phyloP scores from a whole-genome alignment of 2,888 invertebrate species.

The Adineta ricciae region DNA sequence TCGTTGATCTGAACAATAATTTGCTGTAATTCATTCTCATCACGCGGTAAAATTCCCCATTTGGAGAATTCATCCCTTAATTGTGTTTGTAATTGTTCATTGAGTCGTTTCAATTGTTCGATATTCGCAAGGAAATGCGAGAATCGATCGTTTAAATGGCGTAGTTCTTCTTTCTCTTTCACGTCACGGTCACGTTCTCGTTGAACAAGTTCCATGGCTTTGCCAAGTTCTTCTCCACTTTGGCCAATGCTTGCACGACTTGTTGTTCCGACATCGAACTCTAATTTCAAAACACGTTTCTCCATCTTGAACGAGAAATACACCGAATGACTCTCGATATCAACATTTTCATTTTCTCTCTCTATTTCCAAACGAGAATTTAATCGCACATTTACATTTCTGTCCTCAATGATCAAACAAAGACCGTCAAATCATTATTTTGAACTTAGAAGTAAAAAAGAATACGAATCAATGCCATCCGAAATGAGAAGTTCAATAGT shows the following conservation, averaged over 20 bases:
- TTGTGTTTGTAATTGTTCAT: conserved; percentile 5
- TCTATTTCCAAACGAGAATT: neutral
- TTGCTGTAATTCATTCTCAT: conserved; percentile 1
- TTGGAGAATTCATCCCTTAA: conserved; percentile 13
- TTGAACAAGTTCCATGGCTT: neutral
- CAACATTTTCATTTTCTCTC: neutral
- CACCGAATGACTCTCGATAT: neutral
- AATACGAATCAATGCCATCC: no score
- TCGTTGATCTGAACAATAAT: neutral
- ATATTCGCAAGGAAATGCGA: conserved; percentile 17
- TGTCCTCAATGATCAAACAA: no score
- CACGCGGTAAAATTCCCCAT: conserved; percentile 21
- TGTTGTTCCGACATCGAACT: neutral
- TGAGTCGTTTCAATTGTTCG: conserved; percentile 15
- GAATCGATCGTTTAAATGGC: conserved; percentile 15
- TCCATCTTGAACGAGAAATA: neutral
- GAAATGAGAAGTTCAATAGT: no score
- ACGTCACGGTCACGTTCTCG: conserved; percentile 17
- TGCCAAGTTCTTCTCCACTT: neutral
- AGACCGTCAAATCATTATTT: neutral
- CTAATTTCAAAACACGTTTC: neutral
- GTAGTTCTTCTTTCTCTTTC: conserved; percentile 21
- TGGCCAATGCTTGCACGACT: no score
- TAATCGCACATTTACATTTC: neutral
- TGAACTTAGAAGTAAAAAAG: neutral